These are phyloP conservation scores for Dusona sp. DNA, from an alignment of 2,888 invertebrate species.

Conservation along the genomic window DNA sequence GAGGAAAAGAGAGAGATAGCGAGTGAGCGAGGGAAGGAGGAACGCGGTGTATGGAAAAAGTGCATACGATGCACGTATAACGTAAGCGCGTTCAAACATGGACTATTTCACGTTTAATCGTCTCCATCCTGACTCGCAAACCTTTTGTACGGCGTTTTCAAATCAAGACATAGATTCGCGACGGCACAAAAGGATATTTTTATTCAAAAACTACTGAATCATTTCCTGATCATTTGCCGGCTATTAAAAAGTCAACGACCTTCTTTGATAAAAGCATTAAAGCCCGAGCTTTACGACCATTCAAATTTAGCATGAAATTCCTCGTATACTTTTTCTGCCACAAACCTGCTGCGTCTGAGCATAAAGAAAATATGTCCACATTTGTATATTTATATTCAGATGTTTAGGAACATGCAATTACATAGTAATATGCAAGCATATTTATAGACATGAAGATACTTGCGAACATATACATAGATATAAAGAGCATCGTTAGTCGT, in stretches of 20 bases:
- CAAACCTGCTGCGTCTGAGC: background rate
- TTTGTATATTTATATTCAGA: background rate
- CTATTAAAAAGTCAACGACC: background rate
- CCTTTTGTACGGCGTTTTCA: background rate
- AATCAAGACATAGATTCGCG: background rate
- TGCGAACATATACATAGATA: background rate
- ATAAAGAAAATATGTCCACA: background rate
- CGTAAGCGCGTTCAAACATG: background rate
- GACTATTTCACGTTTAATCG: background rate
- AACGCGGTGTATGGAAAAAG: slow-evolving; percentile 33
- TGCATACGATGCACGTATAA: slow-evolving; percentile 66
- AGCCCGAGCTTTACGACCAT: background rate
- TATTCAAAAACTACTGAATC: background rate
- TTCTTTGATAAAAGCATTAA: background rate
- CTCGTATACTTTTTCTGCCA: slow-evolving; percentile 1
- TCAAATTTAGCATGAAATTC: background rate
- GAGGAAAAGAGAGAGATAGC: slow-evolving; percentile 7
- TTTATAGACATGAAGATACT: background rate
- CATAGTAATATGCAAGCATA: background rate
- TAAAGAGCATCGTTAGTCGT: background rate
- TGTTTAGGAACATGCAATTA: slow-evolving; percentile 5
- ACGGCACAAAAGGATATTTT: background rate
- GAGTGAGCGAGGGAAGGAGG: slow-evolving; percentile 23
- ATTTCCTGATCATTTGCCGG: background rate
- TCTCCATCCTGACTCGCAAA: background rate